Conservation (phyloP, 2,888 invertebrate species). For the Rhagonycha lutea region DNA sequence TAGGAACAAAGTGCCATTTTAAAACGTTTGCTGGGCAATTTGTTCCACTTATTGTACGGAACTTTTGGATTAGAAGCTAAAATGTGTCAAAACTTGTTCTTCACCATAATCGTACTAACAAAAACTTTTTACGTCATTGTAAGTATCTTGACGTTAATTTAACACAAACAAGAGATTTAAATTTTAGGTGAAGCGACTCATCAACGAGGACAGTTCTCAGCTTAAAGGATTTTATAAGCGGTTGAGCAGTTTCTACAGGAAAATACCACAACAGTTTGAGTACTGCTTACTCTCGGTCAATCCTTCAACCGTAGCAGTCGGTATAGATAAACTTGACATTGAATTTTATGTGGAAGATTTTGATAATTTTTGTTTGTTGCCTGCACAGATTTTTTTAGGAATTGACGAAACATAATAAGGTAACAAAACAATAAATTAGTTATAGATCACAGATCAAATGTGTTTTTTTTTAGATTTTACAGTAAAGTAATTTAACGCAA, state of each 20-base stretch:
- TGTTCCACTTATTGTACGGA: conserved; percentile 12
- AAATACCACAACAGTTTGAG: conserved; percentile 1
- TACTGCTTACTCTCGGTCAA: conserved; percentile 5
- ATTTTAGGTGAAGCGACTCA: conserved; percentile 5
- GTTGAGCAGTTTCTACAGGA: neutral
- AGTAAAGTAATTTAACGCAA: neutral
- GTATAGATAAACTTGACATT: neutral
- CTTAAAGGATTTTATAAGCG: conserved; percentile 3
- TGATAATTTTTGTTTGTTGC: neutral
- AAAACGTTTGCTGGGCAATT: neutral
- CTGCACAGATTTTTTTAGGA: neutral
- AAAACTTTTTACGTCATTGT: conserved; percentile 3
- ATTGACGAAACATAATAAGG: neutral
- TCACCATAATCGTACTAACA: conserved; percentile 9
- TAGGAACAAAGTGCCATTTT: conserved; percentile 4
- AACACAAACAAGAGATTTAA: neutral
- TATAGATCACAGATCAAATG: no score
- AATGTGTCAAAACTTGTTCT: conserved; percentile 16
- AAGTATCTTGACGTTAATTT: neutral
- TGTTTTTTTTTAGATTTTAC: neutral
- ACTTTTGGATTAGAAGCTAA: conserved; percentile 1
- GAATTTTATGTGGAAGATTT: conserved; percentile 10
- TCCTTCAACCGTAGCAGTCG: neutral
- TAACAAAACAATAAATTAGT: no score
- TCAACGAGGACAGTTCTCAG: neutral